Evolutionary conservation across 2,113 vertebrate genomes (phyloP), one percentile per base, ranked within the genome.

Genomic region (Indicator indicator): DNA sequence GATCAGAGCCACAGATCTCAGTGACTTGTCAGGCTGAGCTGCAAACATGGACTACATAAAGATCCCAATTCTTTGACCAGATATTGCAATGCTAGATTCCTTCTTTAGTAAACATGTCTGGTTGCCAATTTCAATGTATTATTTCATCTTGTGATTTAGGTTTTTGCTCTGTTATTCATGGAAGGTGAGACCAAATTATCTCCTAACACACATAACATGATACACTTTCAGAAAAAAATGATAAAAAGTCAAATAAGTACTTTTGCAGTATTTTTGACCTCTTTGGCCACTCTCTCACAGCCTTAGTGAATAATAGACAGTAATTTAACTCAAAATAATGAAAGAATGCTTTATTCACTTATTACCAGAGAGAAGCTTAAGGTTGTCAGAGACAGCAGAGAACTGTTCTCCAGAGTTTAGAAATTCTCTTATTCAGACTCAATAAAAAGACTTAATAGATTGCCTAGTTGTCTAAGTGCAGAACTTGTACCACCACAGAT

Each of bases 1-100:
- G 72, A 95, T 71, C 38, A 74, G 68, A 83, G 94, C 79, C 93
- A 89, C 69, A 80, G 64, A 64, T 70, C 36, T 48, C 79, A 46
- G 84, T 71, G 91, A 44, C 64, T 26, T 3, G 2, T 58, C 60
- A 42, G 60, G 48, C 75, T 80, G 56, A 83, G 65, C 64, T 75
- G 28, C 54, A 60, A 88, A 50, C 15, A 23, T 2, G 18, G 55
- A 33, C 42, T 80, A 33, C 62, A n/a, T 28, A 65, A 88, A 88
- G 36, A 81, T 63, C n/a, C 33, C 67, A 44, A 0, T 58, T 88
- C 58, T 78, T 83, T 82, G 26, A 44, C 62, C 50, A 69, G 32
- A 14, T 69, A 62, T 8, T 89, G 32, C 16, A 48, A 6, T 72
- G 28, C 19, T 65, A 58, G 42, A 60, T 72, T 30, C n/a, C 36